Percentiles rank a stretch among this genome's conserved stretches.
phyloP scores from a whole-genome alignment of 2,888 invertebrate genomes.

The Ferrisia virgata region DNA sequence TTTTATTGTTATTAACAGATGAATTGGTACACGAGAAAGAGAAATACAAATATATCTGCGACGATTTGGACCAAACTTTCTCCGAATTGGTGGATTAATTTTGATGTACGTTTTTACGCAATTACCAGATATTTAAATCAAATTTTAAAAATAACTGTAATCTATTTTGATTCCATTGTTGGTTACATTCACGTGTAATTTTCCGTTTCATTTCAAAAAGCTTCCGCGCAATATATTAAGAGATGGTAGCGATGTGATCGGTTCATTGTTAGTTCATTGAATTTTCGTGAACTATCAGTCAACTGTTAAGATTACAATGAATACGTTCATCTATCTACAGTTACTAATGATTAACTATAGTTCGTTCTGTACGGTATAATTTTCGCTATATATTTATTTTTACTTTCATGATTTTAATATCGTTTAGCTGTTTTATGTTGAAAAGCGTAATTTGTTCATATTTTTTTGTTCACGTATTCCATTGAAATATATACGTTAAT shows the following conservation, averaged over 20 bases:
- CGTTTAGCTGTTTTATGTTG: conserved; percentile 27
- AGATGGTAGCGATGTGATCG: background rate
- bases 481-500: conserved; percentile 33
- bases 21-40: conserved; percentile 67
- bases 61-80: conserved; percentile 72
- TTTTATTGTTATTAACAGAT: conserved; percentile 55
- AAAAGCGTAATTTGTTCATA: conserved; percentile 36
- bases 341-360: background rate
- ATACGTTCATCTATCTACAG: background rate
- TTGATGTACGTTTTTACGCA: background rate
- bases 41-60: conserved; percentile 74
- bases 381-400: background rate
- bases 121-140: conserved; percentile 21
- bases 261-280: background rate
- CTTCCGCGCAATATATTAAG: background rate
- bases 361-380: background rate
- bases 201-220: background rate
- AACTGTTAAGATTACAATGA: background rate
- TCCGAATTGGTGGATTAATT: conserved; percentile 66
- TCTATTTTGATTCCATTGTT: background rate
- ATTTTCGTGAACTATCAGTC: background rate
- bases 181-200: background rate
- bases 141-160: conserved; percentile 25
- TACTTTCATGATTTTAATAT: conserved; percentile 26
- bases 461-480: conserved; percentile 39